A percentile compares a stretch with the other conserved stretches of the same genome.
These are phyloP conservation scores for Oreocharis arfaki DNA, from an alignment of 2,113 vertebrate genomes.

Conservation along the genomic window DNA sequence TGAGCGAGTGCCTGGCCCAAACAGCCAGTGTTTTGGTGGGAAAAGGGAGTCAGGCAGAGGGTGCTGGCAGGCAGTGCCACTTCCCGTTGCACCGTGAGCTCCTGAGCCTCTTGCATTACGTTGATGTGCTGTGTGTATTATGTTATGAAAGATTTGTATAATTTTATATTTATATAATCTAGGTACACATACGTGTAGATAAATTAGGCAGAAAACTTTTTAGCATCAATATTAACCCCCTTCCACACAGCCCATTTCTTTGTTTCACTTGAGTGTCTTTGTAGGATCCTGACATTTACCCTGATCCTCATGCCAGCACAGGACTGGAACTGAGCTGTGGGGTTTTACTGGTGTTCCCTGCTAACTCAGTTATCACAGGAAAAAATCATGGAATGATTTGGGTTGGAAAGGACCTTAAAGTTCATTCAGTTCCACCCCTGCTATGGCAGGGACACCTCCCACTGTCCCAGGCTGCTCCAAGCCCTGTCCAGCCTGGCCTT, in stretches of 20 bases:
- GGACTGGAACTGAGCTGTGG: not conserved
- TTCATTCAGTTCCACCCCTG: not conserved
- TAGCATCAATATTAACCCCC: not conserved
- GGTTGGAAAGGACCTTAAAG: not conserved
- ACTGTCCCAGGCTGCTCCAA: not conserved
- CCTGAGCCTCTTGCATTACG: not conserved
- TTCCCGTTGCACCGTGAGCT: rapidly evolving
- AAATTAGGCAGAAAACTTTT: not conserved
- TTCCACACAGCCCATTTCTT: not conserved
- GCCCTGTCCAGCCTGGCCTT: rapidly evolving
- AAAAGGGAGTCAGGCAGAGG: not conserved
- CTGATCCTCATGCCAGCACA: no score
- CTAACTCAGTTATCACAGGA: not conserved
- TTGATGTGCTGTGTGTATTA: not conserved
- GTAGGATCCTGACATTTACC: not conserved
- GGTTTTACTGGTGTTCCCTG: not conserved
- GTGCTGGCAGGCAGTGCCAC: not conserved
- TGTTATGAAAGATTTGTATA: not conserved
- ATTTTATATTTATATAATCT: not conserved
- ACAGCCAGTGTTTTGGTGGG: not conserved
- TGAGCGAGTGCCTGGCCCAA: constrained; percentile 19
- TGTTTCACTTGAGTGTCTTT: not conserved
- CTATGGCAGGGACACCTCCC: not conserved
- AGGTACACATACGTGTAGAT: rapidly evolving
- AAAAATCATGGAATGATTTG: not conserved